These are phyloP conservation scores for Nematopogon swammerdamellus DNA, from an alignment of 2,888 invertebrate species.

Conservation along the genomic window DNA sequence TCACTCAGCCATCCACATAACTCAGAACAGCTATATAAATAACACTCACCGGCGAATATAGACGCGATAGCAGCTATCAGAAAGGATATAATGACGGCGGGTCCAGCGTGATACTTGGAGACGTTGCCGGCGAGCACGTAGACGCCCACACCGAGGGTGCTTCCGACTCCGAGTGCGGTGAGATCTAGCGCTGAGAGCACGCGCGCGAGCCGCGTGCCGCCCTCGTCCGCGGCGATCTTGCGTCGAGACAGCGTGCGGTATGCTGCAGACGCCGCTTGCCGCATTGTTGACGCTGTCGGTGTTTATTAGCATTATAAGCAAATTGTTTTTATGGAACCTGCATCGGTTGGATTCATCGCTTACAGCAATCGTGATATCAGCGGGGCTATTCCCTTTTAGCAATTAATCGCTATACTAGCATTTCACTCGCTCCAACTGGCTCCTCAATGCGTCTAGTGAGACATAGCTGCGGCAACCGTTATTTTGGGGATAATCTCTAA, in stretches of 20 bases:
- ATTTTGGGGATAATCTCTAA: no score
- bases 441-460: no score
- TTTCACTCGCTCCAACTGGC: no score
- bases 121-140: slow-evolving; percentile 87
- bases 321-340: no score
- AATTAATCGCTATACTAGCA: no score
- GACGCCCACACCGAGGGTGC: slow-evolving; percentile 85
- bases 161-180: slow-evolving; percentile 78
- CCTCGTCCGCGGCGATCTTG: slow-evolving; percentile 40
- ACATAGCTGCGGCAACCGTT: no score
- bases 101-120: slow-evolving; percentile 77
- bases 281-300: slow-evolving; percentile 2
- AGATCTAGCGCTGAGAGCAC: slow-evolving; percentile 80
- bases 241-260: slow-evolving; percentile 40
- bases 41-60: slow-evolving; percentile 79
- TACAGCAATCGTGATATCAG: no score
- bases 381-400: no score
- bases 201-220: slow-evolving; percentile 57
- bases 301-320: no score
- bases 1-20: no score
- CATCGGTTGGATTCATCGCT: no score
- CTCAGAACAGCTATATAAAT: no score
- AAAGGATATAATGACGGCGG: slow-evolving; percentile 83
- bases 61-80: slow-evolving; percentile 90
- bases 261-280: slow-evolving; percentile 13